Conservation (phyloP, 53 echinoderm and acorn worm species). For the Hippasteria phrygiana region DNA sequence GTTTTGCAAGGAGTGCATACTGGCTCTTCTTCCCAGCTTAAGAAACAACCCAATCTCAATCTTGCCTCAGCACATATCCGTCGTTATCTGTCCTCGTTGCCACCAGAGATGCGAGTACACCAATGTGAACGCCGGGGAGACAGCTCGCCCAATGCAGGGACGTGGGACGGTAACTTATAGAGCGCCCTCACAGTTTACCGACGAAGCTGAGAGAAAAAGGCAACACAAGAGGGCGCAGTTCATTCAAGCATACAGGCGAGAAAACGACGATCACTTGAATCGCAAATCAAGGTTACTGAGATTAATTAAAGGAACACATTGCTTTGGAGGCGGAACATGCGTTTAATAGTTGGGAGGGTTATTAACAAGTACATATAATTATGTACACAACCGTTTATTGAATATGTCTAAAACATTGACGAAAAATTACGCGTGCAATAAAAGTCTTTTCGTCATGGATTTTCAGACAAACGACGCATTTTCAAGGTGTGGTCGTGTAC, state of each 20-base stretch:
- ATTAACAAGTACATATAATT: too few relatives aligned
- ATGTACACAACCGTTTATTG: too few relatives aligned
- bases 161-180: background rate
- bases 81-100: constrained; percentile 34
- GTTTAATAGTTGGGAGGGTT: too few relatives aligned
- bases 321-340: too few relatives aligned
- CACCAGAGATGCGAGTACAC: constrained; percentile 26
- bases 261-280: background rate
- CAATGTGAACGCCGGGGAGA: background rate
- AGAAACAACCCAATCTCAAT: background rate
- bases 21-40: constrained; percentile 31
- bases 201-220: constrained; percentile 27
- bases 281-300: constrained; percentile 24
- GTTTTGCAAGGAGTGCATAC: constrained; percentile 40
- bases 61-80: constrained; percentile 32
- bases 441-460: too few relatives aligned
- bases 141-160: background rate
- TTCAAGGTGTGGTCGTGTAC: too few relatives aligned
- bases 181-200: constrained; percentile 19
- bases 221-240: constrained; percentile 53
- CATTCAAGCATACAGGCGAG: constrained; percentile 3
- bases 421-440: too few relatives aligned
- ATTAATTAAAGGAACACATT: background rate
- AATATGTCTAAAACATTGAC: too few relatives aligned
- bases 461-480: too few relatives aligned